Percentiles rank a stretch among this genome's conserved stretches.
phyloP scores from a whole-genome alignment of 2,888 invertebrate species.

The Drosophila emarginata region DNA sequence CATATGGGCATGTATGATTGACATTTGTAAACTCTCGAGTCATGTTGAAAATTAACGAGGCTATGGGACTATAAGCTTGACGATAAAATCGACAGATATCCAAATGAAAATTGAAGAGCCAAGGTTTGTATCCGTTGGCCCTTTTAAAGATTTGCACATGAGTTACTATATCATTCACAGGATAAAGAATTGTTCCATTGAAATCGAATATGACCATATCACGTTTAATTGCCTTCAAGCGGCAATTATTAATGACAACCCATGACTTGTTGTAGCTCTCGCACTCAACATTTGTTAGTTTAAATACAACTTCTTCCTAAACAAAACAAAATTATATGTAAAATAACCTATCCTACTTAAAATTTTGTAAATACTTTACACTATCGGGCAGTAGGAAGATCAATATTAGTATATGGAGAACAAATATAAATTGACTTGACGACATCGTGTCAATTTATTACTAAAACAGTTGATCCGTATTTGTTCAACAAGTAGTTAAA shows the following conservation, averaged over 20 bases:
- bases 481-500: not conserved
- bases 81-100: slow-evolving; percentile 37
- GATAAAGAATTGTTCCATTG: slow-evolving; percentile 23
- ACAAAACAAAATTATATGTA: not conserved
- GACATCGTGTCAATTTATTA: not conserved
- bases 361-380: not conserved
- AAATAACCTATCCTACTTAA: not conserved
- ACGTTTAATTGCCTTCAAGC: slow-evolving; percentile 38
- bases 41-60: slow-evolving; percentile 10
- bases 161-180: slow-evolving; percentile 2
- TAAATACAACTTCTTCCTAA: slow-evolving; percentile 36
- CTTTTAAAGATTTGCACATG: slow-evolving; percentile 21
- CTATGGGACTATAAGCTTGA: slow-evolving; percentile 24
- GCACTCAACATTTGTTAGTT: slow-evolving; percentile 40
- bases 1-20: slow-evolving; percentile 46
- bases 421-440: not conserved
- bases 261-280: slow-evolving; percentile 44
- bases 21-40: slow-evolving; percentile 35
- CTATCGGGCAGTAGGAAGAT: not conserved
- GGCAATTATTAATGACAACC: slow-evolving; percentile 38
- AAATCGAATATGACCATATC: slow-evolving; percentile 27
- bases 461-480: not conserved
- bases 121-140: slow-evolving; percentile 47
- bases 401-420: not conserved
- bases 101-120: slow-evolving; percentile 13